Evolutionary conservation across 2,888 invertebrate genomes (phyloP).

Genomic region (Mesopsocus fuscifrons): DNA sequence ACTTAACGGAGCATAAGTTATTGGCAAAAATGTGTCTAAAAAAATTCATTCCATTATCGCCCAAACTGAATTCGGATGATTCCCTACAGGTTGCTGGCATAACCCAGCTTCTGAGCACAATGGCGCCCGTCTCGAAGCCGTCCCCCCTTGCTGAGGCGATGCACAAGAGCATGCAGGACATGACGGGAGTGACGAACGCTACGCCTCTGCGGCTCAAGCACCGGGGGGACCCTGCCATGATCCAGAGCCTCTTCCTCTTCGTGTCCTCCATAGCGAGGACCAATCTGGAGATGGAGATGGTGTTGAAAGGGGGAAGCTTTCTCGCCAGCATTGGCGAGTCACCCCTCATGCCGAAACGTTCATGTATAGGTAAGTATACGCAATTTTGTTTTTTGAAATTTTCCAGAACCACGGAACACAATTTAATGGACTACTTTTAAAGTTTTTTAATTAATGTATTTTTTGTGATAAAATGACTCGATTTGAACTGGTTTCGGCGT

Average conservation of each 20-base stretch:
- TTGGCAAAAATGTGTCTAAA: no score
- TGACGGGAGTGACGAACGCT: conserved; percentile 82
- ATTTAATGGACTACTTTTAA: not conserved
- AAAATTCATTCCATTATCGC: no score
- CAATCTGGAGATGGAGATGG: conserved; percentile 81
- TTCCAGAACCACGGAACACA: not conserved
- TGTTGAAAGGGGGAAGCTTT: conserved; percentile 72
- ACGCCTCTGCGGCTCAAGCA: conserved; percentile 65
- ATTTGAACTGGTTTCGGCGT: no score
- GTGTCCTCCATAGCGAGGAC: conserved; percentile 77
- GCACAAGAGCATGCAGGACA: conserved; percentile 85
- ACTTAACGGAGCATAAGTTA: no score
- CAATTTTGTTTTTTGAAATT: not conserved
- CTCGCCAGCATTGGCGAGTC: conserved; percentile 25
- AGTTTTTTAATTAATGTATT: not conserved
- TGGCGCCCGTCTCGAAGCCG: conserved; percentile 31
- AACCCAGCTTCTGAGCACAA: conserved; percentile 25
- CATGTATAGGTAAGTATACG: conserved; percentile 47
- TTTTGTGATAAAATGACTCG: no score
- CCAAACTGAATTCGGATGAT: no score
- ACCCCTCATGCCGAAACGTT: conserved; percentile 51
- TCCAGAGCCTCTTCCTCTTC: conserved; percentile 66
- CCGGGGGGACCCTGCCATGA: conserved; percentile 38
- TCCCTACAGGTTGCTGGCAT: no score
- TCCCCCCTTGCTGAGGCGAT: conserved; percentile 70